Evolutionary conservation across 2,797 vertebrate genomes (phyloP), one percentile per base, ranked within the genome.

Genomic region (Pseudochromis fuscus): DNA sequence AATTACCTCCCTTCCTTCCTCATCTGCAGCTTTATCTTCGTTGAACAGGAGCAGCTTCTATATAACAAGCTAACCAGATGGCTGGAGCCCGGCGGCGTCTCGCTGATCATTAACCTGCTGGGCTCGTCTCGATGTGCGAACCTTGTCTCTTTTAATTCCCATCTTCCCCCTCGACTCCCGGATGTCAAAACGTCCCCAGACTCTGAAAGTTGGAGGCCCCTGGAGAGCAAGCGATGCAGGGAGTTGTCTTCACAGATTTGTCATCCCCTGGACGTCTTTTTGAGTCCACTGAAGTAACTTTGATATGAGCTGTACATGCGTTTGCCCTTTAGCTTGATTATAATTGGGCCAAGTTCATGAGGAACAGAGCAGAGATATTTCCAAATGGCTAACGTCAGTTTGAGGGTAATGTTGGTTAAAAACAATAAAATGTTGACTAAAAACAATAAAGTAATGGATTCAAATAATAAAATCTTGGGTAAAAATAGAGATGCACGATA

Each of bases 21-120:
- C 11, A 5, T 66, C 37, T 35, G 51, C 18, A 58, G 52, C 52
- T 75, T 61, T 49, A 16, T 69, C 28, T 63, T 33, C 40, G 67
- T 42, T 56, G 74, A 70, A 50, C 71, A 68, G 66, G 52, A 84
- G 19, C 66, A 63, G 63, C 46, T 70, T 80, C 69, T 24, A 24
- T 24, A 24, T 73, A 73, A 70, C 69, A 74, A 66, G 72, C 46
- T 48, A 44, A 73, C 24, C 88, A 89, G 82, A 85, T 81, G 84
- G 83, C 73, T 13, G 65, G 56, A 73, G 77, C 38, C 70, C 7
- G 56, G 68, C 21, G 1, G 60, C 31, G 59, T 63, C 59, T 42
- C 70, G 58, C 48, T 37, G 78, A 83, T 86, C 69, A 74, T 81
- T 86, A 82, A 77, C 78, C 76, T 77, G 72, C 72, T 33, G 79